phyloP scores from a whole-genome alignment of 2,797 vertebrate species.

The Sparidentex hasta region DNA sequence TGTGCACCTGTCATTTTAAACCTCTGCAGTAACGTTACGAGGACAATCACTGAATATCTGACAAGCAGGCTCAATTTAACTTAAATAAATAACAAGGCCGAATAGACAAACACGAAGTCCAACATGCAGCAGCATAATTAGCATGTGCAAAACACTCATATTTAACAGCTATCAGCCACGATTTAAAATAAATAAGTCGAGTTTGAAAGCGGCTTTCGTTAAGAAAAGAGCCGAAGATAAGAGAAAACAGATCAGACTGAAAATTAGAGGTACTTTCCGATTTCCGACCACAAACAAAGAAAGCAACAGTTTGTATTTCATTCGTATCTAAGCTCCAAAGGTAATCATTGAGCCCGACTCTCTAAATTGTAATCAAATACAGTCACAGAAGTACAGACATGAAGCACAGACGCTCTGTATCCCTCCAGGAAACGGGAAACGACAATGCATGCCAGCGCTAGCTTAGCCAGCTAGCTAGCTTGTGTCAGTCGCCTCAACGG shows the following conservation, averaged over 20 bases:
- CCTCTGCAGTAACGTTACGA: too few relatives aligned
- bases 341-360: rapidly evolving
- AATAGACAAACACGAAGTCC: too few relatives aligned
- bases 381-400: neutral
- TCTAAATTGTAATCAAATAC: rapidly evolving
- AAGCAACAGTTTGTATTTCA: rapidly evolving
- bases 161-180: neutral
- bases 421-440: constrained; percentile 74
- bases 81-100: too few relatives aligned
- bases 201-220: neutral
- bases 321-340: rapidly evolving
- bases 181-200: rapidly evolving
- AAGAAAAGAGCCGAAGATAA: neutral
- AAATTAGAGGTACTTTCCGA: neutral
- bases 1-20: too few relatives aligned
- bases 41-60: too few relatives aligned
- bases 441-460: constrained; percentile 56
- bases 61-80: too few relatives aligned
- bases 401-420: neutral
- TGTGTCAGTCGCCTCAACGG: neutral
- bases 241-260: neutral
- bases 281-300: neutral
- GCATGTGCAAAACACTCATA: neutral
- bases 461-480: constrained; percentile 71
- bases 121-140: neutral